Percentiles rank a stretch among this genome's conserved stretches.
These are phyloP conservation scores for Cottoperca gobio DNA, from an alignment of 2,797 vertebrate species.

Conservation along the genomic window DNA sequence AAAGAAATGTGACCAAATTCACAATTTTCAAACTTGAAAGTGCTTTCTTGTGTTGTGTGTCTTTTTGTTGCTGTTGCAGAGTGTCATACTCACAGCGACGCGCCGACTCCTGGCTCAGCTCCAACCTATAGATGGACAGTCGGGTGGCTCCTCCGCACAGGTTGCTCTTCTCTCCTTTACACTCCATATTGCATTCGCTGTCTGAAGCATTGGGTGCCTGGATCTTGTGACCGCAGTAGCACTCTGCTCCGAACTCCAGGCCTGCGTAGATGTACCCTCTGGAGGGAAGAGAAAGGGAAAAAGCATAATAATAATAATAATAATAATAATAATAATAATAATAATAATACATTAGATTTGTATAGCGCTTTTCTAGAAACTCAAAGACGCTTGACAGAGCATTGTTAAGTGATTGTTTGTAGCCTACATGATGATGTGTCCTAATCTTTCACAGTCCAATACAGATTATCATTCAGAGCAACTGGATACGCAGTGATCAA, in stretches of 20 bases:
- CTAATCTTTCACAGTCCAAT: slow-evolving; percentile 40
- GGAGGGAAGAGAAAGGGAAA: slow-evolving; percentile 20
- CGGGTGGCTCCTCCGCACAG: slow-evolving; percentile 93
- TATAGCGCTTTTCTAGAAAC: too few species aligned
- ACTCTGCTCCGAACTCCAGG: slow-evolving; percentile 97
- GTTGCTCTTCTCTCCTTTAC: slow-evolving; percentile 93
- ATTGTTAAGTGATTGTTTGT: slow-evolving; percentile 28
- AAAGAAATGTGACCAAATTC: not conserved
- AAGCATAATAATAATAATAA: too few species aligned
- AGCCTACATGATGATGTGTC: slow-evolving; percentile 25
- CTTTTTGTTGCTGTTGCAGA: slow-evolving; percentile 3
- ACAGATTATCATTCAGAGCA: slow-evolving; percentile 22
- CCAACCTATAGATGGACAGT: slow-evolving; percentile 94
- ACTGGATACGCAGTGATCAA: slow-evolving; percentile 43
- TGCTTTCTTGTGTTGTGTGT: not conserved
- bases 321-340: too few species aligned
- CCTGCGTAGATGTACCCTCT: slow-evolving; percentile 97
- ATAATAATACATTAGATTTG: too few species aligned
- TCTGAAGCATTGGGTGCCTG: slow-evolving; percentile 91
- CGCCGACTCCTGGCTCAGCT: slow-evolving; percentile 95
- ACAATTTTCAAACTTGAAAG: not conserved
- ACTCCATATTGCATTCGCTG: slow-evolving; percentile 93
- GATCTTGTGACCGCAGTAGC: slow-evolving; percentile 98
- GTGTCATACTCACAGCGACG: slow-evolving; percentile 90
- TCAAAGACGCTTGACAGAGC: too few species aligned